Base-by-base conservation (phyloP, 2,797 vertebrate species). In the Periophthalmus magnuspinnatus region DNA sequence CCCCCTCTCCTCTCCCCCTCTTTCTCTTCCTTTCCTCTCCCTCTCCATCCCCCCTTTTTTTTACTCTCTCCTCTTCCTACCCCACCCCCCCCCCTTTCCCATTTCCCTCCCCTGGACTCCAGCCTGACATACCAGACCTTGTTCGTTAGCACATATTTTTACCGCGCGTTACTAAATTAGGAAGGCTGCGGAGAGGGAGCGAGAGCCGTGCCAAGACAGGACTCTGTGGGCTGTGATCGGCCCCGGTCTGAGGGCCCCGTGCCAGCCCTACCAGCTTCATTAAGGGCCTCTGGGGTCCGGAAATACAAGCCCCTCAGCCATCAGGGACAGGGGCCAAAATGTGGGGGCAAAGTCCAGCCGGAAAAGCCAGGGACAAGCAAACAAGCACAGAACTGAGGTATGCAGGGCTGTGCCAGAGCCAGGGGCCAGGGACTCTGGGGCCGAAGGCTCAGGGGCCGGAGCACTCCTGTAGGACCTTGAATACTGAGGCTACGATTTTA, bases 141-240 rank as follows among this genome's bases (percentile, higher is more conserved):
- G 84, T 95, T 93, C 84, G 91, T 93, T 93, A 91, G 93, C 75
- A 87, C 93, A 92, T 93, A 95, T 96, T 95, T 97, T 95, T 95
- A 96, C 90, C 91, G 92, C 90, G 77, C 93, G 95, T 95, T 96
- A 96, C 96, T 97, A 97, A 98, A 97, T 96, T 96, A 96, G 95
- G 96, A 96, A 96, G 94, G 92, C 90, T 9, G n/a, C 6, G 17
- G 48, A 86, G 93, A 91, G 92, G 86, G 93, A 93, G 93, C 92
- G 92, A 89, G 89, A 87, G 84, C 82, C 86, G 91, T 85, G 85
- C 74, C 86, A 86, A 32, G 93, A 93, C 92, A 94, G 93, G 92
- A 90, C 81, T 93, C 54, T 87, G 92, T 88, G 88, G 91, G 91
- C 87, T 89, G 90, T 92, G 92, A 93, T 91, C 87, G 80, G 82